These are phyloP conservation scores for Drosophila ezoana DNA, from an alignment of 2,888 invertebrate genomes.

Conservation along the genomic window DNA sequence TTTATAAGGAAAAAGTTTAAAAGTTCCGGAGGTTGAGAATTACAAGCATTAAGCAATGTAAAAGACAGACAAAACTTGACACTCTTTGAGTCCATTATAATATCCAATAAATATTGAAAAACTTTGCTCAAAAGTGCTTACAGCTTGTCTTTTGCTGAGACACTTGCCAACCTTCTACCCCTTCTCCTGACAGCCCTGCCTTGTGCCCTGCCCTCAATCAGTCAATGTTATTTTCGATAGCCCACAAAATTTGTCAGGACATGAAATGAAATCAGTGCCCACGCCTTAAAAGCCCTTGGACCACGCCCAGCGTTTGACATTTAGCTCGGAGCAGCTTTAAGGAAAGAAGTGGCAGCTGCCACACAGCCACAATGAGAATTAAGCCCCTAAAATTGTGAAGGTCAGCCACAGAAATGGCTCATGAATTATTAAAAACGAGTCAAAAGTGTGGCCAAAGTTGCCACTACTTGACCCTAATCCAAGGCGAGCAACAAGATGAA, in stretches of 20 bases:
- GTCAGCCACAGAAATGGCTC: constrained; percentile 70
- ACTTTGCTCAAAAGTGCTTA: too few species aligned
- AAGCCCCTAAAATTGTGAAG: constrained; percentile 66
- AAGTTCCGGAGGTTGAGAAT: too few species aligned
- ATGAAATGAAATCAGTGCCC: constrained; percentile 55
- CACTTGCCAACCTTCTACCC: not conserved
- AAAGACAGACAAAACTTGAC: too few species aligned
- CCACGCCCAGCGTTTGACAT: constrained; percentile 15
- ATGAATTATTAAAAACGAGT: constrained; percentile 74
- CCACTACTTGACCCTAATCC: constrained; percentile 73
- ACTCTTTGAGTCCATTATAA: too few species aligned
- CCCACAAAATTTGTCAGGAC: constrained; percentile 26
- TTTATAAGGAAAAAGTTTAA: too few species aligned
- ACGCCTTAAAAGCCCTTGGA: constrained; percentile 1
- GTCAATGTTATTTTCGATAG: constrained; percentile 8
- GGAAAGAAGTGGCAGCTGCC: constrained; percentile 25
- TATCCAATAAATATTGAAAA: too few species aligned
- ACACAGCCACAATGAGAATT: constrained; percentile 46
- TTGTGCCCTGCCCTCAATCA: constrained; percentile 9
- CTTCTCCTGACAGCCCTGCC: not conserved
- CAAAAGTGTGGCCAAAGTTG: constrained; percentile 37
- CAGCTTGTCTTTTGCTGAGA: too few species aligned
- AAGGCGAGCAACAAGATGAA: not conserved
- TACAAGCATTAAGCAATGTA: too few species aligned
- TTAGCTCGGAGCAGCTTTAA: constrained; percentile 25